Percentiles rank a stretch among this genome's conserved stretches.
phyloP scores from a whole-genome alignment of 1,140 invertebrate species.

The Drosophila insularis region DNA sequence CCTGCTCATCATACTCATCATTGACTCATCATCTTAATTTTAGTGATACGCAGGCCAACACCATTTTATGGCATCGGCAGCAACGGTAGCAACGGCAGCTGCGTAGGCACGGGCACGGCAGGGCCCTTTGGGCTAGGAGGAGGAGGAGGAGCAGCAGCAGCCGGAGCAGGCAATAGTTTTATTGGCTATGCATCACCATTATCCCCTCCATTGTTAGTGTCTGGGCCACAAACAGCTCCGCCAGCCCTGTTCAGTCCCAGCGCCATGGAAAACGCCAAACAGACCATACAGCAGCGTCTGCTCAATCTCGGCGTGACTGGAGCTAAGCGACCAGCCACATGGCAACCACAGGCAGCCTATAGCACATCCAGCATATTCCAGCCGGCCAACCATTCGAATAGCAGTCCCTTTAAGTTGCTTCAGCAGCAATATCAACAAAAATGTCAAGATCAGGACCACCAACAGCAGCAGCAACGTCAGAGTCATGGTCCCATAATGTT shows the following conservation, averaged over 20 bases:
- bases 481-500: conserved; percentile 22
- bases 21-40: conserved; percentile 82
- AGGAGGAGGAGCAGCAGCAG: not conserved
- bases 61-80: conserved; percentile 71
- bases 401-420: conserved; percentile 48
- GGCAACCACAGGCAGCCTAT: conserved; percentile 61
- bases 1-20: conserved; percentile 77
- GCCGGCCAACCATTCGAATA: conserved; percentile 27
- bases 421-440: conserved; percentile 66
- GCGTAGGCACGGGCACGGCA: conserved; percentile 46
- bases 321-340: conserved; percentile 35
- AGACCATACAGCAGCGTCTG: conserved; percentile 71
- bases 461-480: conserved; percentile 13
- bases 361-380: conserved; percentile 69
- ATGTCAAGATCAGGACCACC: conserved; percentile 45
- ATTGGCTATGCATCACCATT: conserved; percentile 25
- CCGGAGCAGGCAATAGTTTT: conserved; percentile 44
- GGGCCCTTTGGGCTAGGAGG: not conserved
- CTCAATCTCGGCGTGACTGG: conserved; percentile 46
- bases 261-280: conserved; percentile 69
- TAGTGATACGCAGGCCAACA: conserved; percentile 82
- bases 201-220: conserved; percentile 2
- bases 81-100: conserved; percentile 45
- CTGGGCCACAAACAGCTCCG: conserved; percentile 27
- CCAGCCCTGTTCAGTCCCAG: conserved; percentile 36